These are phyloP conservation scores for Rallus limicola DNA, from an alignment of 2,113 vertebrate genomes.

Conservation along the genomic window DNA sequence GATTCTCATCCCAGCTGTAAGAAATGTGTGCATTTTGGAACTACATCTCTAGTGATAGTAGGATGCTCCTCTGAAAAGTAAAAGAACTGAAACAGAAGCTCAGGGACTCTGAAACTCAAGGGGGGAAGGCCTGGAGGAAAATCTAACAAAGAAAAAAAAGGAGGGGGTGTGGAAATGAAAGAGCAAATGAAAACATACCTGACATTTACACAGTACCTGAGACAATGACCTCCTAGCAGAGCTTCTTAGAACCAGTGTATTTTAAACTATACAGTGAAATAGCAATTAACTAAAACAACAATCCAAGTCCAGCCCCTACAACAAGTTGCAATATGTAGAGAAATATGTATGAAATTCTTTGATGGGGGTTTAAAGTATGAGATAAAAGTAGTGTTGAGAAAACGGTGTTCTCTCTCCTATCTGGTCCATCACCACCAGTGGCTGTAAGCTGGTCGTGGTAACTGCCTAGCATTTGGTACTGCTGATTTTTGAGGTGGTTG, in stretches of 20 bases:
- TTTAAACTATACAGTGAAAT: slow-evolving; percentile 16
- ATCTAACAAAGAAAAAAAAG: not conserved
- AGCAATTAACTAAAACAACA: slow-evolving; percentile 34
- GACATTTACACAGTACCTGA: not conserved
- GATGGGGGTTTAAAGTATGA: slow-evolving; percentile 35
- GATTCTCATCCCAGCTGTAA: slow-evolving; percentile 14
- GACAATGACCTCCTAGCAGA: not conserved
- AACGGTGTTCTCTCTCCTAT: slow-evolving; percentile 8
- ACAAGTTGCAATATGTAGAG: slow-evolving; percentile 50
- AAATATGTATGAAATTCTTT: slow-evolving; percentile 62
- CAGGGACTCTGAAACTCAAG: not conserved
- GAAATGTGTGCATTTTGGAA: slow-evolving; percentile 12
- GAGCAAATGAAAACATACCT: slow-evolving; percentile 9
- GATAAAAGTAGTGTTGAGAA: slow-evolving; percentile 45
- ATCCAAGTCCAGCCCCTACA: slow-evolving; percentile 35
- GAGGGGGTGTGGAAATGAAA: not conserved
- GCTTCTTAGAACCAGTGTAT: not conserved
- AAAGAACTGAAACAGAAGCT: not conserved
- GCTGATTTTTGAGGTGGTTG: not conserved
- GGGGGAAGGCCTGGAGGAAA: not conserved
- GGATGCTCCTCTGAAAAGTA: not conserved
- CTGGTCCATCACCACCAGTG: not conserved
- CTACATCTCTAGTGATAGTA: not conserved
- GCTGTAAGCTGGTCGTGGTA: not conserved
- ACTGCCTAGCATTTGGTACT: not conserved